Evolutionary conservation across 2,888 invertebrate species (phyloP).

Genomic region (Petrophora chlorosata): DNA sequence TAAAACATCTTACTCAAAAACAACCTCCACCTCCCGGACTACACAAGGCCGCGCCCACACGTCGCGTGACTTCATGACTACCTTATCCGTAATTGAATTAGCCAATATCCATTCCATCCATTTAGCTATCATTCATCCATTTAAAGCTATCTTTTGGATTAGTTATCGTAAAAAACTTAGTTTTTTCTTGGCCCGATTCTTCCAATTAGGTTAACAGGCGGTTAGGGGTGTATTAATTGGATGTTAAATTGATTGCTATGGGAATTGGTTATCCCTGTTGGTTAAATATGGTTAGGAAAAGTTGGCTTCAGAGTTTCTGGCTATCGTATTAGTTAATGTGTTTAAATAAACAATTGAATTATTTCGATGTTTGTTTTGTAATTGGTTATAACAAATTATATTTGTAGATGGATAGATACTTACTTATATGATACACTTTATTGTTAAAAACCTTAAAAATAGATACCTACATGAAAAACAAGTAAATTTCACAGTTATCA

Average conservation of each 20-base stretch:
- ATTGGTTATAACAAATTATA: too few relatives aligned
- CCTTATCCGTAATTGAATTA: conserved; percentile 74
- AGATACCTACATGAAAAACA: too few relatives aligned
- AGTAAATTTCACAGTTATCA: too few relatives aligned
- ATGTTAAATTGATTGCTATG: conserved; percentile 41
- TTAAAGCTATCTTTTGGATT: conserved; percentile 41
- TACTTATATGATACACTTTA: too few relatives aligned
- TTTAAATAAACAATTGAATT: too few relatives aligned
- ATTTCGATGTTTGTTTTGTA: too few relatives aligned
- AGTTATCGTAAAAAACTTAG: conserved; percentile 7
- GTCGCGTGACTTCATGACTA: conserved; percentile 55
- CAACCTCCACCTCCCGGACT: conserved; percentile 23
- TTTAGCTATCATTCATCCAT: conserved; percentile 67
- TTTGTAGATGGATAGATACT: too few relatives aligned
- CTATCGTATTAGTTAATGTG: too few relatives aligned
- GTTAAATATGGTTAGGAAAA: neutral
- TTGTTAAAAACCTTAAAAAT: too few relatives aligned
- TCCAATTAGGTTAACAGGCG: conserved; percentile 31
- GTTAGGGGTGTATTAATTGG: conserved; percentile 44
- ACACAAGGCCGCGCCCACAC: conserved; percentile 41
- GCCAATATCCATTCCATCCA: conserved; percentile 65
- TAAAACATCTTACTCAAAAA: conserved; percentile 1
- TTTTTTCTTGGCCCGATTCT: conserved; percentile 23
- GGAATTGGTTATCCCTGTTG: conserved; percentile 18
- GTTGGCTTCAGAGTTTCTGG: neutral